A percentile compares a stretch with the other conserved stretches of the same genome.
Evolutionary conservation across 2,888 invertebrate species (phyloP).

Genomic region (Hofmannophila pseudospretella): DNA sequence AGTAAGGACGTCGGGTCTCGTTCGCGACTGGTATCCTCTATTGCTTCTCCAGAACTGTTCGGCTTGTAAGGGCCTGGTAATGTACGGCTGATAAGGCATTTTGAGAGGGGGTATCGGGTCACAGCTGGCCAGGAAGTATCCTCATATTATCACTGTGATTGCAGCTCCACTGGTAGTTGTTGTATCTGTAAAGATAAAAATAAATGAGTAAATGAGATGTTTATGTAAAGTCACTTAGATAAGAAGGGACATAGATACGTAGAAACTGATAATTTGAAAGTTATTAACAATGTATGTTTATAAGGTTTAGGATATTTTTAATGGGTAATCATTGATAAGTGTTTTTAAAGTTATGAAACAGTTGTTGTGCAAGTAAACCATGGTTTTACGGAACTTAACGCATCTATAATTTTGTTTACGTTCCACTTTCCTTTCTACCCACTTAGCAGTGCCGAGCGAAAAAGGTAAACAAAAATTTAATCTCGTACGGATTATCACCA

Average conservation of each 20-base stretch:
- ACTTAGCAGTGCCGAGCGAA: not conserved
- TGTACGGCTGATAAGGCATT: conserved; percentile 60
- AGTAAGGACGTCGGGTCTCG: conserved; percentile 43
- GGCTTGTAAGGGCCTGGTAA: conserved; percentile 39
- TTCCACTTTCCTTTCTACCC: not conserved
- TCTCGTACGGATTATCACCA: not conserved
- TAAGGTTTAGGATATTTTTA: too few relatives aligned
- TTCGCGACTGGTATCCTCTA: conserved; percentile 45
- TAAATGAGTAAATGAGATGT: conserved; percentile 10
- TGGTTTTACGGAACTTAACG: not conserved
- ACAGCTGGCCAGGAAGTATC: conserved; percentile 70
- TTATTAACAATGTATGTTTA: too few relatives aligned
- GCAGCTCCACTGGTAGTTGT: conserved; percentile 37
- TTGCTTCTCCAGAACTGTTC: conserved; percentile 10
- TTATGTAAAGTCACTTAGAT: too few relatives aligned
- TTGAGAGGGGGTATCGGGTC: conserved; percentile 57
- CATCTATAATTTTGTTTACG: not conserved
- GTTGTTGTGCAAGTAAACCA: too few relatives aligned
- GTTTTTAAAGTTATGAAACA: too few relatives aligned
- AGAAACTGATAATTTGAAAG: too few relatives aligned
- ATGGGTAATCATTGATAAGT: too few relatives aligned
- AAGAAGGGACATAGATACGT: too few relatives aligned
- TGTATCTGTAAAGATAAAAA: conserved; percentile 58
- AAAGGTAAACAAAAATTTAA: not conserved
- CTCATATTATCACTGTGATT: conserved; percentile 36